Percentiles rank a stretch among this genome's conserved stretches.
phyloP scores from a whole-genome alignment of 2,888 invertebrate genomes.

The Diaprepes abbreviatus region DNA sequence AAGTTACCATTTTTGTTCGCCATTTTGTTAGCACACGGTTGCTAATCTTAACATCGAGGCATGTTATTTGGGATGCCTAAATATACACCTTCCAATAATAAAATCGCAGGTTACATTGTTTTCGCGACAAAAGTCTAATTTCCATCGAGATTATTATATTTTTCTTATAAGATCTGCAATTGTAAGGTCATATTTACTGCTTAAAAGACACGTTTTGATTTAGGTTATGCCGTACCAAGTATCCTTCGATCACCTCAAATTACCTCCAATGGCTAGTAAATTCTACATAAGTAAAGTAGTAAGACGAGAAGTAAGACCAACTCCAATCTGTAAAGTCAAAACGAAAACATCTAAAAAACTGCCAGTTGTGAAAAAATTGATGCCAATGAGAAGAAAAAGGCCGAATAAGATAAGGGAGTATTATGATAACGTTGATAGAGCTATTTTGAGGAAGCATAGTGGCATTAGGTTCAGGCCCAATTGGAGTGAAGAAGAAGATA shows the following conservation, averaged over 20 bases:
- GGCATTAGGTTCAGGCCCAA: constrained; percentile 67
- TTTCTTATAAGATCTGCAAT: too few species aligned
- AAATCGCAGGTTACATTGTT: too few species aligned
- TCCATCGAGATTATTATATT: too few species aligned
- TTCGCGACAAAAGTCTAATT: too few species aligned
- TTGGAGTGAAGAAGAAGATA: constrained; percentile 80
- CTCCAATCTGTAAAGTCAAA: not conserved
- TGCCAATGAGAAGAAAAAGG: not conserved
- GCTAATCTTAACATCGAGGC: too few species aligned
- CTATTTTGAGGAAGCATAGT: constrained; percentile 74
- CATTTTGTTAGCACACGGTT: too few species aligned
- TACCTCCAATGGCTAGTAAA: constrained; percentile 12
- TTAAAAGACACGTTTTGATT: too few species aligned
- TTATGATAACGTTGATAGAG: constrained; percentile 76
- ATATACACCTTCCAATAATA: too few species aligned
- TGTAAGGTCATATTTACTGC: too few species aligned
- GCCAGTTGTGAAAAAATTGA: not conserved
- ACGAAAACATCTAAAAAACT: not conserved
- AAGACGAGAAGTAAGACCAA: not conserved
- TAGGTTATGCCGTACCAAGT: not conserved
- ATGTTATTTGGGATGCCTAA: too few species aligned
- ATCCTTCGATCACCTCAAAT: constrained; percentile 11
- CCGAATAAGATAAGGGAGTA: constrained; percentile 47
- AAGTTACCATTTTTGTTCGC: too few species aligned
- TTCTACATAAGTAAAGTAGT: constrained; percentile 5